Evolutionary conservation across 2,113 vertebrate genomes (phyloP), one percentile per base, ranked within the genome.

Genomic region (Sturnus vulgaris): DNA sequence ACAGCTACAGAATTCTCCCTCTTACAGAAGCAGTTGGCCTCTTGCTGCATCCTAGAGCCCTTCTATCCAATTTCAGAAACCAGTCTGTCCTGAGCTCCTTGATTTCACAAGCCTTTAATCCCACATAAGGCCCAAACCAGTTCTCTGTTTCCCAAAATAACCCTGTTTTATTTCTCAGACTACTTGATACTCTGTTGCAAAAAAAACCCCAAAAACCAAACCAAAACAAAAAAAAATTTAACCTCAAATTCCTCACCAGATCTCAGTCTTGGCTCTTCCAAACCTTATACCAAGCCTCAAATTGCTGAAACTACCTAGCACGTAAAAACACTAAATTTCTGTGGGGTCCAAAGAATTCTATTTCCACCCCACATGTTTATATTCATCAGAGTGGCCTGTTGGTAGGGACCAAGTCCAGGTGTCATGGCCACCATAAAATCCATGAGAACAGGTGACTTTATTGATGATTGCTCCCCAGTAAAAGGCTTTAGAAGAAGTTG

Each of bases 81-180:
- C 30, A 60, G 3, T 66, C 90, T 92, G 76, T 42, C 76, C 83
- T 40, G 60, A 84, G 84, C 44, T 82, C 61, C 69, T 92, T 93
- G 90, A 72, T 76, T 85, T 84, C 64, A 63, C 52, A 68, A 92
- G 46, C 55, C 80, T 78, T 94, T 91, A 94, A 85, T 91, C 66
- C 80, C 46, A 69, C 53, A 12, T 47, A 82, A 60, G 33, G 68
- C 93, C 81, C 83, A 93, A 70, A 80, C 28, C 37, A 89, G 50
- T 89, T 93, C 63, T 89, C 82, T 44, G 47, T 79, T 90, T 86
- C 77, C 69, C 80, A 57, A 65, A 92, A 84, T 77, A 86, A 64
- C 44, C 18, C 68, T 50, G 13, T 52, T 95, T 88, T 77, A 66
- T 65, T 88, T 80, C 88, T 80, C 66, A 88, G 93, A 64, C 23